Percentiles rank a stretch among this genome's conserved stretches.
phyloP scores from a whole-genome alignment of 2,797 vertebrate genomes.

The Siniperca obscura region DNA sequence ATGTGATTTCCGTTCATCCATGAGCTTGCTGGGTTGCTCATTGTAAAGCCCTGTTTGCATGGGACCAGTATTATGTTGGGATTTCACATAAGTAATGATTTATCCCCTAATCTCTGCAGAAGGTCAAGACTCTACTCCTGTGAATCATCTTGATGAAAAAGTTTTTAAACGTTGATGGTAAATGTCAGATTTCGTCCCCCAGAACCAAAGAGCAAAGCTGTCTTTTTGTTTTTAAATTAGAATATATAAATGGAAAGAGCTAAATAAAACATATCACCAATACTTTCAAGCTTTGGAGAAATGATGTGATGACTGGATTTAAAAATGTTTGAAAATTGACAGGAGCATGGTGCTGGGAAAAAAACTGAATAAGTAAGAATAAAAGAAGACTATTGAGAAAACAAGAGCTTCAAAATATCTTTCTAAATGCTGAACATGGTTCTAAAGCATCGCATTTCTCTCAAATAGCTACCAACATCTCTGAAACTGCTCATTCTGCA shows the following conservation, averaged over 20 bases:
- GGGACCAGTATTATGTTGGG: neutral
- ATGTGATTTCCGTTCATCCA: conserved; percentile 12
- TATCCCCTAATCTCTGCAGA: conserved; percentile 34
- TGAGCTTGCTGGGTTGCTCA: neutral
- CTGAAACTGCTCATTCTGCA: too few species aligned
- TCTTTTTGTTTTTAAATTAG: neutral
- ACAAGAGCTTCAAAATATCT: neutral
- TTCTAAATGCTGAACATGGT: neutral
- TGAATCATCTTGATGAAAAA: conserved; percentile 23
- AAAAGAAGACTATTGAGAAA: neutral
- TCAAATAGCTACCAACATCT: neutral
- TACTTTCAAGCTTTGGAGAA: neutral
- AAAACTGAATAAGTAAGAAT: neutral
- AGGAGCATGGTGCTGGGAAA: neutral
- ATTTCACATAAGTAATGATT: conserved; percentile 28
- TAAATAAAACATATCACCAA: neutral
- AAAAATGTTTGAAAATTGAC: neutral
- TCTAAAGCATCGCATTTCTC: neutral
- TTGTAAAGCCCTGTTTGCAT: neutral
- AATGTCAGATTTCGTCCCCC: conserved; percentile 6
- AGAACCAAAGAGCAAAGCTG: neutral
- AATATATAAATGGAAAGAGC: neutral
- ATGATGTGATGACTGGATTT: neutral
- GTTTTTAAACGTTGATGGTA: neutral
- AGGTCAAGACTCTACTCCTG: conserved; percentile 34